Base-by-base conservation (phyloP, 2,113 vertebrate species). In the Corythornis vintsioides region DNA sequence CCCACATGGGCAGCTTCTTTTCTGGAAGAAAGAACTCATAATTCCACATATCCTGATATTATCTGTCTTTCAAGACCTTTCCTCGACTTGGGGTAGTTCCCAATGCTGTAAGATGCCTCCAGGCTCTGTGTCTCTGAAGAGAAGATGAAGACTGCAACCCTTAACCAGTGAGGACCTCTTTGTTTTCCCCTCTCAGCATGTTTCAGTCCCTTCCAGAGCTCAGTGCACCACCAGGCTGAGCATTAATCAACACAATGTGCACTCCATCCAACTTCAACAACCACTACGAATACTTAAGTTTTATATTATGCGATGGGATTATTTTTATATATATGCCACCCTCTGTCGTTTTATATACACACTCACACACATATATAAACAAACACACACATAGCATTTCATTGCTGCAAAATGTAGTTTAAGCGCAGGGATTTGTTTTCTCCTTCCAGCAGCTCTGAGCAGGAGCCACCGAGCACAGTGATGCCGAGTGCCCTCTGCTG, bases 401-500 rank as follows among this genome's bases (percentile, higher is more conserved):
- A 86, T 91, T 91, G 53, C 91, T 93, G 85, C 65, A 81, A 92
- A 92, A 75, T 5, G 78, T 28, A 59, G 92, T 76, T 71, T 53
- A 83, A 95, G 64, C 64, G n/a, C 28, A 16, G 38, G 48, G 63
- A 73, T 77, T 63, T 66, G 74, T 63, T 48, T n/a, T 24, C 4
- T 55, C 74, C 35, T 53, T 59, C 13, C 6, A 57, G 77, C 79
- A 87, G 92, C 52, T 55, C 66, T 3, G 38, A 92, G 81, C 70
- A 65, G 65, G 64, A 66, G 64, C 79, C 6, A 15, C 67, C 86
- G 28, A 52, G 84, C 7, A 47, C 63, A 73, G 92, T 8, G 45
- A 92, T 45, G 77, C 50, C 45, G 89, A 86, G 73, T 82, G 97
- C 98, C 98, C 97, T 97, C 98, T 98, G 97, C 97, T 97, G 98